A percentile compares a stretch with the other conserved stretches of the same genome.
Evolutionary conservation across 2,888 invertebrate genomes (phyloP).

Genomic region (Conistra vaccinii): DNA sequence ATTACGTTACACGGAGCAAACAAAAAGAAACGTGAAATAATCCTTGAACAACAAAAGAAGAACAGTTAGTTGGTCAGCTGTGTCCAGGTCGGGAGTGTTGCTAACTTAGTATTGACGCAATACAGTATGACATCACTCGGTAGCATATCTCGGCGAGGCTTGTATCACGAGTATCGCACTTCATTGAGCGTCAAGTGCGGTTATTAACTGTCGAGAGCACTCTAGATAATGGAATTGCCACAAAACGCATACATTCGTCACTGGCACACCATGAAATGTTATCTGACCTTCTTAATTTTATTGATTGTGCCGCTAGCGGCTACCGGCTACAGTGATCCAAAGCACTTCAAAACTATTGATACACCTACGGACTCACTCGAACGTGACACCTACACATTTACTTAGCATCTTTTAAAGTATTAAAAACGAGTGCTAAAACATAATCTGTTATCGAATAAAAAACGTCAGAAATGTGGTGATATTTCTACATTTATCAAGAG

Average conservation of each 20-base stretch:
- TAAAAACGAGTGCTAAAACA: slow-evolving; percentile 5
- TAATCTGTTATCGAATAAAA: not conserved
- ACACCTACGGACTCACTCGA: slow-evolving; percentile 46
- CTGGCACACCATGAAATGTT: slow-evolving; percentile 67
- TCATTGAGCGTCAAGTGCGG: slow-evolving; percentile 81
- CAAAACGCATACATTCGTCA: slow-evolving; percentile 77
- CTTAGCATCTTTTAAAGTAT: slow-evolving; percentile 17
- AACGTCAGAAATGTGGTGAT: not conserved
- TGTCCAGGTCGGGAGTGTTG: slow-evolving; percentile 7
- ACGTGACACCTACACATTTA: slow-evolving; percentile 31
- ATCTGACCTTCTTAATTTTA: slow-evolving; percentile 71
- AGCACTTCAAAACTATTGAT: slow-evolving; percentile 43
- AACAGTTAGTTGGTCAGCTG: slow-evolving; percentile 46
- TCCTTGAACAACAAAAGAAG: slow-evolving; percentile 34
- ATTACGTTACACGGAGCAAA: not conserved
- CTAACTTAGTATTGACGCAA: slow-evolving; percentile 74
- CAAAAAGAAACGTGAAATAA: slow-evolving; percentile 18
- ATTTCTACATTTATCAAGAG: not conserved
- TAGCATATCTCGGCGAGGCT: slow-evolving; percentile 73
- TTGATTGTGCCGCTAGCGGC: slow-evolving; percentile 56
- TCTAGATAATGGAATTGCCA: slow-evolving; percentile 88
- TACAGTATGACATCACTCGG: slow-evolving; percentile 79
- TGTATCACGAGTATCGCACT: slow-evolving; percentile 77
- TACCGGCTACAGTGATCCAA: slow-evolving; percentile 39
- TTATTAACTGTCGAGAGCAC: slow-evolving; percentile 88